Evolutionary conservation across 2,797 vertebrate species (phyloP), one percentile per base, ranked within the genome.

Genomic region (Trachurus trachurus): DNA sequence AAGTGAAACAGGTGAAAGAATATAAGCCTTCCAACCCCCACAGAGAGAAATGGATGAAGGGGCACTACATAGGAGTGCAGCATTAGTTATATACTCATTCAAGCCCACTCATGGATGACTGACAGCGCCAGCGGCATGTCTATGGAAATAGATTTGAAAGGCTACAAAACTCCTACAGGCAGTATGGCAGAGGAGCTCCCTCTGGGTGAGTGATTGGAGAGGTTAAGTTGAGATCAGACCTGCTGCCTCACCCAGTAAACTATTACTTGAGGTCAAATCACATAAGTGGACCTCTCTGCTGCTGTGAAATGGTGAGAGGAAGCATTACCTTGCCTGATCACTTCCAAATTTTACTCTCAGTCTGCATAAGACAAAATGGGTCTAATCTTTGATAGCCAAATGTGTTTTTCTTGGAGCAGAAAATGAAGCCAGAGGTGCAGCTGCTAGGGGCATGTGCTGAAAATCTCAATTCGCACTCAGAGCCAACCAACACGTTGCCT

Each of bases 161-260:
- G 63, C 71, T 66, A 57, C 59, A 61, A 57, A 85, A 42, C 60
- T 66, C 61, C 64, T 31, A 5, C 58, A 40, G 81, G 85, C 76
- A 79, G 67, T 45, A 58, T 17, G 39, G 63, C 42, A 77, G 59
- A 79, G 47, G 54, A 61, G 63, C 66, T 74, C 76, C 81, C 75
- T 71, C 71, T 64, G 81, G 79, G 61, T 58, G 69, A 85, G 69
- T 84, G 59, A 85, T 83, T 83, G 77, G 26, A 80, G 66, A 74
- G 73, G 82, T 76, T 76, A 74, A 75, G 57, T 71, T 71, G 37
- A 74, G 66, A 78, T 81, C 74, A 71, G 22, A 44, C 68, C 75
- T 31, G 56, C 42, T 66, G 76, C 76, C 58, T 84, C 61, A 34
- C 63, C 58, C 44, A 29, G 49, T 79, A 68, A 87, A 88, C 79